Conservation (phyloP, 2,113 vertebrate genomes). For the Platichthys flesus region DNA sequence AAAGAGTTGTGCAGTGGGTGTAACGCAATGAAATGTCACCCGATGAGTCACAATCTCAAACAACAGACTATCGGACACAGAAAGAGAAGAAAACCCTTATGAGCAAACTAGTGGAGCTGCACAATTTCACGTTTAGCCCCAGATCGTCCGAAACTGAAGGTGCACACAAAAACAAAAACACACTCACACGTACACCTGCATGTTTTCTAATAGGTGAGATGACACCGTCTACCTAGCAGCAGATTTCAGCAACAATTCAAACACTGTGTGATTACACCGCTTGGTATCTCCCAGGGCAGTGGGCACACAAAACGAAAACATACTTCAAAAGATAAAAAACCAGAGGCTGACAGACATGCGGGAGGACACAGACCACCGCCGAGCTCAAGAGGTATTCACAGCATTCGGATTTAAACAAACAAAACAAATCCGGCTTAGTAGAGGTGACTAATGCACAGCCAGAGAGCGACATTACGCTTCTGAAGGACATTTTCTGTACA, state of each 20-base stretch:
- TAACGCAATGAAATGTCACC: neutral
- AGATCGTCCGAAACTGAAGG: neutral
- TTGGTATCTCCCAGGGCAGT: neutral
- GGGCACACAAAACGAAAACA: no score
- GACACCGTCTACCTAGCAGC: neutral
- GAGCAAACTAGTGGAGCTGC: neutral
- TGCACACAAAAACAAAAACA: neutral
- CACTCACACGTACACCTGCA: neutral
- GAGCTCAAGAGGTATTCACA: neutral
- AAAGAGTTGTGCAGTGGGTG: neutral
- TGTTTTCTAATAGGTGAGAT: neutral
- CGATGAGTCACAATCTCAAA: conserved; percentile 2
- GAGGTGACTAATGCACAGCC: neutral
- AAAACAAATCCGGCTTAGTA: neutral
- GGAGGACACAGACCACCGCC: neutral
- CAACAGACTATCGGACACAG: neutral
- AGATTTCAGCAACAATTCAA: conserved; percentile 6
- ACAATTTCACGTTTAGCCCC: conserved; percentile 7
- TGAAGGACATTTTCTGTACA: conserved; percentile 5
- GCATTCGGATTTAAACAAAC: neutral
- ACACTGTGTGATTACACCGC: neutral
- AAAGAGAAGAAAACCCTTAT: neutral
- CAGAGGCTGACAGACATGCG: neutral
- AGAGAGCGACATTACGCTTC: neutral
- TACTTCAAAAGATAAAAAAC: no score